Percentiles rank a stretch among this genome's conserved stretches.
Evolutionary conservation across 2,888 invertebrate species (phyloP).

Genomic region (Rhamnusium bicolor): DNA sequence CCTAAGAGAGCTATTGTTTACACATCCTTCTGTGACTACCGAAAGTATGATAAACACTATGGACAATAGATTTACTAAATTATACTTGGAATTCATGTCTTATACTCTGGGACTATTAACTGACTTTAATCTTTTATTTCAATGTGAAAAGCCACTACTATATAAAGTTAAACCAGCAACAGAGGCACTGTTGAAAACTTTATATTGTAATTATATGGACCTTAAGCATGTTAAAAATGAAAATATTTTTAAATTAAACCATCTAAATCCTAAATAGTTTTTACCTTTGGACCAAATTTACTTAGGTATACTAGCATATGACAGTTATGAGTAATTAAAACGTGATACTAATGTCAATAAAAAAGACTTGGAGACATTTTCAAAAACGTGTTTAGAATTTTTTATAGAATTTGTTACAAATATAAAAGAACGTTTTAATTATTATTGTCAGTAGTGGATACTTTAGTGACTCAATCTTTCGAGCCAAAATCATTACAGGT

Average conservation of each 20-base stretch:
- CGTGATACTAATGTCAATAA: neutral
- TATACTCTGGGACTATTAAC: slow-evolving; percentile 51
- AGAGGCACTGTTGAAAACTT: slow-evolving; percentile 12
- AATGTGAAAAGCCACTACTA: slow-evolving; percentile 50
- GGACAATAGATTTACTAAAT: slow-evolving; percentile 55
- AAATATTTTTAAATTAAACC: slow-evolving; percentile 17
- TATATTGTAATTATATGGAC: slow-evolving; percentile 17
- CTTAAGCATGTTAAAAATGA: neutral
- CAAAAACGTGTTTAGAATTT: slow-evolving; percentile 31
- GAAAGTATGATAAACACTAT: slow-evolving; percentile 41
- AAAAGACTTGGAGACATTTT: slow-evolving; percentile 16
- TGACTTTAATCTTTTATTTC: slow-evolving; percentile 55
- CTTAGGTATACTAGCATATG: slow-evolving; percentile 28
- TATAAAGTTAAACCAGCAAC: slow-evolving; percentile 48
- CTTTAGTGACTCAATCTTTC: slow-evolving; percentile 38
- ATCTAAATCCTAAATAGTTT: slow-evolving; percentile 14
- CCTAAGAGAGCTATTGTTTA: slow-evolving; percentile 51
- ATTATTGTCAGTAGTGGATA: slow-evolving; percentile 46
- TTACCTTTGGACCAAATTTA: slow-evolving; percentile 21
- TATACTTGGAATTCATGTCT: slow-evolving; percentile 57
- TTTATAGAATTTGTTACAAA: slow-evolving; percentile 37
- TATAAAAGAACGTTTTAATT: slow-evolving; percentile 42
- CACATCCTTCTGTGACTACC: slow-evolving; percentile 55
- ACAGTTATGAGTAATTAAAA: slow-evolving; percentile 14
- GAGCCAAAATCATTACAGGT: slow-evolving; percentile 39